Conservation (phyloP, 2,888 invertebrate genomes). For the Chymomyza fuscimana region DNA sequence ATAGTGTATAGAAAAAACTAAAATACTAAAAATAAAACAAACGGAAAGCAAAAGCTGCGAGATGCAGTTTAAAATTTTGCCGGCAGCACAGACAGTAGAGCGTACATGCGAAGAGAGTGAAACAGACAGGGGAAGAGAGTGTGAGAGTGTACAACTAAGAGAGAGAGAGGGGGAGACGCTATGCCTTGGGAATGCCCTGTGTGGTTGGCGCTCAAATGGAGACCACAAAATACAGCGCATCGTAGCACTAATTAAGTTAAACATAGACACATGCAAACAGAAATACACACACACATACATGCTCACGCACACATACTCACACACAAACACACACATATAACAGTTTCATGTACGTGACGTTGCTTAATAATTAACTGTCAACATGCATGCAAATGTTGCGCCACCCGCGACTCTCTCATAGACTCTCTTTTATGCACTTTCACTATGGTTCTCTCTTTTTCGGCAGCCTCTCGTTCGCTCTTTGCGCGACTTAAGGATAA, state of each 20-base stretch:
- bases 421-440: background rate
- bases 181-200: conserved; percentile 33
- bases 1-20: conserved; percentile 21
- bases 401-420: conserved; percentile 3
- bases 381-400: conserved; percentile 59
- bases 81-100: conserved; percentile 23
- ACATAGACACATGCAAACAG: conserved; percentile 59
- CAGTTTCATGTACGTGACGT: conserved; percentile 54
- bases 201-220: conserved; percentile 59
- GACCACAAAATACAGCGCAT: conserved; percentile 67
- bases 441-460: background rate
- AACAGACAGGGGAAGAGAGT: background rate
- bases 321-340: conserved; percentile 18
- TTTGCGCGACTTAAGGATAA: background rate
- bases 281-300: conserved; percentile 25
- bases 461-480: background rate
- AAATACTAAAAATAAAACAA: conserved; percentile 40
- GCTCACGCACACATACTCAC: conserved; percentile 26
- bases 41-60: conserved; percentile 38
- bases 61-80: conserved; percentile 64
- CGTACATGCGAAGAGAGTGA: background rate
- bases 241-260: conserved; percentile 73
- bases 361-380: conserved; percentile 71
- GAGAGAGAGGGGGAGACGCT: background rate
- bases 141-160: background rate